Percentiles rank a stretch among this genome's conserved stretches.
phyloP scores from a whole-genome alignment of 2,113 vertebrate genomes.

The Diphyllodes magnificus region DNA sequence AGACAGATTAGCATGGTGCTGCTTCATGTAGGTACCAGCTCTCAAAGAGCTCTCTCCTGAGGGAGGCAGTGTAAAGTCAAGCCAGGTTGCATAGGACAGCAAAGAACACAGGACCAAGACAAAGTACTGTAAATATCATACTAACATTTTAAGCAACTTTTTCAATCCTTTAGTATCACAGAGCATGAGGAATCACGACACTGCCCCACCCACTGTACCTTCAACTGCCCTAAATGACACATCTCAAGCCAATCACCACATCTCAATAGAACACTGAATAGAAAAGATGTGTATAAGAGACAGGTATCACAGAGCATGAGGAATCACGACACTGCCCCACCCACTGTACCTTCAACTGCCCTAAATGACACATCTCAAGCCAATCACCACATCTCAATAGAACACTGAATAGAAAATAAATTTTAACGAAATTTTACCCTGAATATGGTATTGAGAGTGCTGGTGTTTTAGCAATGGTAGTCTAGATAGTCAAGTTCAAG shows the following conservation, averaged over 20 bases:
- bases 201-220: neutral
- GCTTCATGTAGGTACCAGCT: neutral
- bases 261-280: neutral
- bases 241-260: neutral
- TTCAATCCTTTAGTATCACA: neutral
- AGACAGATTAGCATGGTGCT: neutral
- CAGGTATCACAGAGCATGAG: neutral
- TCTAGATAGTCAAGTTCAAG: neutral
- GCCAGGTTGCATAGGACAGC: neutral
- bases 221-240: neutral
- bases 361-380: neutral
- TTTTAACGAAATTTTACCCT: neutral
- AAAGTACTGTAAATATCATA: neutral
- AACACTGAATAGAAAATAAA: neutral
- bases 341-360: neutral
- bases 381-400: neutral
- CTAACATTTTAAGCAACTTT: neutral
- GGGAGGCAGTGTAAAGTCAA: neutral
- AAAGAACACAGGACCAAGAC: neutral
- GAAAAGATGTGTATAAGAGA: no score
- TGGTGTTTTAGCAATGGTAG: neutral
- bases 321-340: neutral
- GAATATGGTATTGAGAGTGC: neutral
- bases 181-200: neutral
- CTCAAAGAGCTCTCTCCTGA: neutral